phyloP scores from a whole-genome alignment of 2,888 invertebrate genomes.

The Euproctis similis region DNA sequence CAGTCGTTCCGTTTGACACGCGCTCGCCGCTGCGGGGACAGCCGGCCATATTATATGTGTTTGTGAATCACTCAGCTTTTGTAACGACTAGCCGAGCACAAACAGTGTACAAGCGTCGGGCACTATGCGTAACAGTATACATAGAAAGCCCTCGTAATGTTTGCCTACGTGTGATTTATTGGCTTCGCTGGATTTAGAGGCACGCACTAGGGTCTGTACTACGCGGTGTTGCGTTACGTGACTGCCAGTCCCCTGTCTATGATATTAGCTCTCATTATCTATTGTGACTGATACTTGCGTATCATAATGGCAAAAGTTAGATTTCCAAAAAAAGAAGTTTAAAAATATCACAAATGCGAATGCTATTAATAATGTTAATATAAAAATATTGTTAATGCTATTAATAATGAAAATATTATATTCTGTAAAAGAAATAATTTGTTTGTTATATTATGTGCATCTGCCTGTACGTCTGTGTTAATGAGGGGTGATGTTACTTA shows the following conservation, averaged over 20 bases:
- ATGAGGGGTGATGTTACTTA: no score
- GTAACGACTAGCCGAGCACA: slow-evolving; percentile 50
- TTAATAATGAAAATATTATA: no score
- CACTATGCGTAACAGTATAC: slow-evolving; percentile 57
- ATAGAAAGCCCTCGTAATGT: slow-evolving; percentile 64
- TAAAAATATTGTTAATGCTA: no score
- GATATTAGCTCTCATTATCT: slow-evolving; percentile 14
- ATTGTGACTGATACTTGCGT: slow-evolving; percentile 17
- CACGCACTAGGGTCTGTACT: slow-evolving; percentile 48
- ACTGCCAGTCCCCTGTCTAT: slow-evolving; percentile 41
- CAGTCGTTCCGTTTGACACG: slow-evolving; percentile 18
- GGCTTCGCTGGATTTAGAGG: slow-evolving; percentile 72
- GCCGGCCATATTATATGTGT: no score
- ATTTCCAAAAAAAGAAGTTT: no score
- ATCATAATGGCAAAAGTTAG: no score
- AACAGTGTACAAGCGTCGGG: slow-evolving; percentile 44
- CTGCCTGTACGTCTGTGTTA: no score
- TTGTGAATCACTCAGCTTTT: slow-evolving; percentile 55
- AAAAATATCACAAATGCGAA: no score
- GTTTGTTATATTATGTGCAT: no score
- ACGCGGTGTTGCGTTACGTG: slow-evolving; percentile 59
- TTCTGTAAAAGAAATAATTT: no score
- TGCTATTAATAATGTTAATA: no score
- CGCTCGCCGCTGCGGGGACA: slow-evolving; percentile 22
- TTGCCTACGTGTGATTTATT: slow-evolving; percentile 76